Percentiles rank a stretch among this genome's conserved stretches.
Evolutionary conservation across 2,113 vertebrate species (phyloP).

Genomic region (Hiodon tergisus): DNA sequence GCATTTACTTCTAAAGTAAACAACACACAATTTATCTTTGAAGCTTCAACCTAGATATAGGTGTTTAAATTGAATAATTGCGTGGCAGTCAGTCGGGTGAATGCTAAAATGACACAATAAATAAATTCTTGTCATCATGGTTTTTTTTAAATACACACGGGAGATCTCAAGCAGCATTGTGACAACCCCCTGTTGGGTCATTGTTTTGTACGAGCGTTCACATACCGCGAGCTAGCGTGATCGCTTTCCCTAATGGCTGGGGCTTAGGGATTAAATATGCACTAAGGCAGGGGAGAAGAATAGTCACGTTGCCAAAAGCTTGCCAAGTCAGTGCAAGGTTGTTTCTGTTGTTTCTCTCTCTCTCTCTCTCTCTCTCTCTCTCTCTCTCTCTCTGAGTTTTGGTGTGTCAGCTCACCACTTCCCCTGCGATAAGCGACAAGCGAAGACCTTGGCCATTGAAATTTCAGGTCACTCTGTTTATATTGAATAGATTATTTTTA

Average conservation of each 20-base stretch:
- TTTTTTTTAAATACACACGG: slow-evolving; percentile 30
- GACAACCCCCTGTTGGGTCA: slow-evolving; percentile 40
- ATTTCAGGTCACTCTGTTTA: background rate
- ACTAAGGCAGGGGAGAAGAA: slow-evolving; percentile 45
- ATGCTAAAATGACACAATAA: background rate
- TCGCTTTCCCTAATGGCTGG: slow-evolving; percentile 44
- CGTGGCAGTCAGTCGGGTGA: no score
- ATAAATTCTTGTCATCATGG: slow-evolving; percentile 21
- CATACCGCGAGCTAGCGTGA: slow-evolving; percentile 45
- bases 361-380: background rate
- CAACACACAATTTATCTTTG: background rate
- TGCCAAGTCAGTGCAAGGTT: slow-evolving; percentile 45
- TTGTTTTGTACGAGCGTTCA: background rate
- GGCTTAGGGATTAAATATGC: slow-evolving; percentile 54
- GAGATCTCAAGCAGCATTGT: slow-evolving; percentile 25
- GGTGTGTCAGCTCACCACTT: slow-evolving; percentile 41
- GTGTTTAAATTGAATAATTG: background rate
- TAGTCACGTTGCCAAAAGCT: slow-evolving; percentile 42
- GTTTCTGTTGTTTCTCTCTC: slow-evolving; percentile 13
- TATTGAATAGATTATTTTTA: background rate
- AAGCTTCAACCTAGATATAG: background rate
- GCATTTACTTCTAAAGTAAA: background rate
- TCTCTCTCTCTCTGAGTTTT: background rate
- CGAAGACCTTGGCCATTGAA: no score
- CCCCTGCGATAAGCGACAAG: slow-evolving; percentile 19